Evolutionary conservation across 1,140 invertebrate species (phyloP), one percentile per base, ranked within the genome.

Genomic region (Ceratosolen fusciceps): DNA sequence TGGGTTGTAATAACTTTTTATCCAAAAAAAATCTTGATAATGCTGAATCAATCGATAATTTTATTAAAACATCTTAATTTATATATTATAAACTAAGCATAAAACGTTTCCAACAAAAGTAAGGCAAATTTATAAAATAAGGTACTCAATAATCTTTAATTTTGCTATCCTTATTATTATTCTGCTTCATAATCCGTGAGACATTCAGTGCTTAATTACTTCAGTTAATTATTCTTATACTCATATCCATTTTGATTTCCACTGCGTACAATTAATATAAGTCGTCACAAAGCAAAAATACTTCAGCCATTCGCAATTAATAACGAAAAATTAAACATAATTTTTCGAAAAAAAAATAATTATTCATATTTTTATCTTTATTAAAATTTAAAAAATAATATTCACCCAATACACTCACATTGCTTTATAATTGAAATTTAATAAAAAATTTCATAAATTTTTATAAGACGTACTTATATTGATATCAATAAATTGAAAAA

Each of bases 171-270:
- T 83, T 76, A 81, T 89, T 89, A 83, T 85, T 87, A 89, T 88
- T 86, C 87, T 54, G 68, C 79, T 79, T 80, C 54, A 47, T 80
- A 80, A 82, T 79, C 82, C 78, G 54, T 68, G 76, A 82, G 83
- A 34, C 26, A 82, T 76, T 81, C 80, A 83, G 85, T 84, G 82
- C 88, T 89, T 88, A 88, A 88, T 88, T 85, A 85, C 81, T 83
- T 77, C 74, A 73, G 81, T 83, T 87, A 87, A 88, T 89, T 89
- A 89, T 87, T 83, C 84, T 83, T 85, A n/a, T n/a, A n/a, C 82
- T 77, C 82, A 84, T 84, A 86, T 83, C 85, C 87, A 88, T 88
- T 89, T 88, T 84, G 85, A 80, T 83, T 85, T 84, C 82, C 83
- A 76, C 79, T 83, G 81, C 86, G 86, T 83, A 77, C 83, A 82